Percentiles rank a stretch among this genome's conserved stretches.
Evolutionary conservation across 1,140 invertebrate genomes (phyloP).

Genomic region (Helicorthomorpha holstii): DNA sequence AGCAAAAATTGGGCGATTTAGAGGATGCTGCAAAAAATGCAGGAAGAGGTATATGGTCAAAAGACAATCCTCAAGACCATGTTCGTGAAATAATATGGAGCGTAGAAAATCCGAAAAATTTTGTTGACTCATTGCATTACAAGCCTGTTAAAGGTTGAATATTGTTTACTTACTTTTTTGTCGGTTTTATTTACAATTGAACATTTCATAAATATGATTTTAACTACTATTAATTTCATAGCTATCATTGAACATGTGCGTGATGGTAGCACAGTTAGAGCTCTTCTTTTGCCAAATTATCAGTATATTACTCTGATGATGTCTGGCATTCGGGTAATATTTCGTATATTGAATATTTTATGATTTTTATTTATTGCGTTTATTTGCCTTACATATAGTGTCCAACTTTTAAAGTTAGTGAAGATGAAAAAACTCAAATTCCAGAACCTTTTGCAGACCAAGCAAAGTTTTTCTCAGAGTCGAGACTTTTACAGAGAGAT

Average conservation of each 20-base stretch:
- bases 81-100: slow-evolving; percentile 73
- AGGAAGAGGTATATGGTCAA: slow-evolving; percentile 66
- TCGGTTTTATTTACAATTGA: background rate
- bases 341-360: slow-evolving; percentile 6
- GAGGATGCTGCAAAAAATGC: slow-evolving; percentile 77
- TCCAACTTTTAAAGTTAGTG: slow-evolving; percentile 52
- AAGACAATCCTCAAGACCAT: slow-evolving; percentile 36
- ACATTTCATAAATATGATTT: background rate
- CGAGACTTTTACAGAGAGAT: slow-evolving; percentile 75
- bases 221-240: slow-evolving; percentile 21
- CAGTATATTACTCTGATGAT: slow-evolving; percentile 84
- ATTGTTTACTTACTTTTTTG: too few species aligned
- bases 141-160: slow-evolving; percentile 46
- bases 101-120: slow-evolving; percentile 59
- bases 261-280: slow-evolving; percentile 85
- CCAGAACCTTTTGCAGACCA: slow-evolving; percentile 52
- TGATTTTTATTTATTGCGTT: background rate
- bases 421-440: slow-evolving; percentile 43
- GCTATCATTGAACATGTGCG: slow-evolving; percentile 89
- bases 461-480: slow-evolving; percentile 81
- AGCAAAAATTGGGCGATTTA: slow-evolving; percentile 48
- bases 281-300: slow-evolving; percentile 71
- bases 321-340: slow-evolving; percentile 66
- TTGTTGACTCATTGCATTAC: slow-evolving; percentile 60
- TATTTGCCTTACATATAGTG: slow-evolving; percentile 30